Percentiles rank a stretch among this genome's conserved stretches.
These are phyloP conservation scores for Notothenia coriiceps DNA, from an alignment of 2,113 vertebrate genomes.

Conservation along the genomic window DNA sequence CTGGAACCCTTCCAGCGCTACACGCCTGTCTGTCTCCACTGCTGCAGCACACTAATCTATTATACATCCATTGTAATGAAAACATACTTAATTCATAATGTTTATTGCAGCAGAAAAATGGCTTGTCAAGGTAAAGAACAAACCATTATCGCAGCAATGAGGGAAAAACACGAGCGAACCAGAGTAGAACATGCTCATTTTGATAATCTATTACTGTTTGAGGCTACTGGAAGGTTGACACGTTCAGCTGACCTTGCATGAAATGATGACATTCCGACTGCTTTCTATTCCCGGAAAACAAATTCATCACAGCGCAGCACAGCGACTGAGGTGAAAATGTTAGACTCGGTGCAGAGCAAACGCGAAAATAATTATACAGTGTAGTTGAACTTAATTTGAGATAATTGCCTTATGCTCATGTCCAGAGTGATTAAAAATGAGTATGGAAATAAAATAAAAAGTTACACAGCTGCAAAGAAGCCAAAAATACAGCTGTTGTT, in stretches of 20 bases:
- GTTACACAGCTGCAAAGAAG: neutral
- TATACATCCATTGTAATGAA: slow-evolving; percentile 69
- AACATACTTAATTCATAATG: slow-evolving; percentile 70
- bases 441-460: slow-evolving; percentile 21
- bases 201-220: slow-evolving; percentile 19
- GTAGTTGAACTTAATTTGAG: slow-evolving; percentile 31
- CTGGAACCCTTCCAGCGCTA: slow-evolving; percentile 36
- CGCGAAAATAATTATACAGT: slow-evolving; percentile 43
- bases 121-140: slow-evolving; percentile 37
- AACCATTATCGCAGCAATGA: neutral
- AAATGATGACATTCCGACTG: slow-evolving; percentile 11
- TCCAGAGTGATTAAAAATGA: slow-evolving; percentile 34
- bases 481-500: neutral
- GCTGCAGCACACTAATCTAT: slow-evolving; percentile 50
- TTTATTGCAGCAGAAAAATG: slow-evolving; percentile 59
- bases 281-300: slow-evolving; percentile 36
- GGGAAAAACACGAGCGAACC: slow-evolving; percentile 13
- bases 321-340: slow-evolving; percentile 28
- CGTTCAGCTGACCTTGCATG: slow-evolving; percentile 30
- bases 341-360: slow-evolving; percentile 5
- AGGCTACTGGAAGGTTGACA: slow-evolving; percentile 31
- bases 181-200: slow-evolving; percentile 12
- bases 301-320: slow-evolving; percentile 32
- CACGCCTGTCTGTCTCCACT: slow-evolving; percentile 33
- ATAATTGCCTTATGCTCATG: slow-evolving; percentile 27